phyloP scores from a whole-genome alignment of 2,797 vertebrate genomes.

The Oreochromis mossambicus region DNA sequence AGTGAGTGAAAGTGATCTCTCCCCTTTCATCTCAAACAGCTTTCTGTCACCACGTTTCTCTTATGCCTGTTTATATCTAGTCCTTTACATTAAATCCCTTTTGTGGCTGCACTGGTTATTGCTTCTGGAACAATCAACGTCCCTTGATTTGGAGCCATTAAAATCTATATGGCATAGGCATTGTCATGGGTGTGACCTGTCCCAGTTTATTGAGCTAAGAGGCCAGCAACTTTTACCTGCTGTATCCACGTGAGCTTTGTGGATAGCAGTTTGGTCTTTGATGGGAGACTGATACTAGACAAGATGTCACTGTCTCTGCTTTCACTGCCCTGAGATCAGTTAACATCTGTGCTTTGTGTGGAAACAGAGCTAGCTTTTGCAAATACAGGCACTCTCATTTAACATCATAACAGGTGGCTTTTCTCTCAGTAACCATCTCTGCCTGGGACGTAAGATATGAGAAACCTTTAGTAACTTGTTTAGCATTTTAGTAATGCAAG shows the following conservation, averaged over 20 bases:
- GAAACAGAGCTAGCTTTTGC: background rate
- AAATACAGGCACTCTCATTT: background rate
- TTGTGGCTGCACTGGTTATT: background rate
- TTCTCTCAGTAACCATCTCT: background rate
- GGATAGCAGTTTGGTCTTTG: background rate
- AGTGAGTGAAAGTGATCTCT: background rate
- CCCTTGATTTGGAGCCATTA: background rate
- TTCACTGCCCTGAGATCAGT: background rate
- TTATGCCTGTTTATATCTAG: background rate
- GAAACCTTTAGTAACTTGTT: background rate
- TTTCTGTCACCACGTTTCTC: background rate
- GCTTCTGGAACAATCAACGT: background rate
- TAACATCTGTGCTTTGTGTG: background rate
- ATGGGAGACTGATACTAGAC: background rate
- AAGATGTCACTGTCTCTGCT: background rate
- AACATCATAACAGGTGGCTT: background rate
- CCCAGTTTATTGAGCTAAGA: background rate
- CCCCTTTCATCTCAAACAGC: background rate
- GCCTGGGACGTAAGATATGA: background rate
- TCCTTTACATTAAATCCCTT: background rate
- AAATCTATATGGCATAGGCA: background rate
- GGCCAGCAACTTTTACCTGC: background rate
- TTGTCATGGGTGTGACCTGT: background rate
- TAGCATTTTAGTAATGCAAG: background rate
- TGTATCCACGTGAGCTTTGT: background rate